Evolutionary conservation across 2,797 vertebrate species (phyloP), one percentile per base, ranked within the genome.

Genomic region (Rhinoraja longicauda): DNA sequence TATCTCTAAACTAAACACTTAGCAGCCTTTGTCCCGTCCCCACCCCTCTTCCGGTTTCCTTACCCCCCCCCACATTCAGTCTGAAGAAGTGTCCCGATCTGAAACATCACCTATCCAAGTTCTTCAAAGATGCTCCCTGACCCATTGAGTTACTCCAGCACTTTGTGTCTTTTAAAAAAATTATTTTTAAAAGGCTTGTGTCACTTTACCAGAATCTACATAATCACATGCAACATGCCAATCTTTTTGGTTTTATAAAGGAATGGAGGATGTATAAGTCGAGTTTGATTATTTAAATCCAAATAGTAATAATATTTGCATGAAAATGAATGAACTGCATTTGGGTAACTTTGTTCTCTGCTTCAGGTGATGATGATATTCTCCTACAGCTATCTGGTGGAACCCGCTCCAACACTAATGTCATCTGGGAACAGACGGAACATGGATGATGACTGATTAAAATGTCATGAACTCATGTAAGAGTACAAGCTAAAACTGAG

Each of bases 321-420:
- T 26, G 26, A 92, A 29, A 57, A 92, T 57, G 24, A 92, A 75
- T 39, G 29, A 26, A 2, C 64, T 90, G 59, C 45, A 45, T 45
- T 45, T 39, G 39, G 26, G 32, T 73, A 29, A 29, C 36, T 36
- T 2, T 91, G 9, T 93, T 24, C 93, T 7, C 10, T 94, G 64
- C 76, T 53, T 1, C 94, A 98, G 97, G 93, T 97, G 17, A 97
- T 97, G 97, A 93, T 97, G 94, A 94, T 94, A 26, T 94, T 97
- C 75, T 98, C 97, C 0, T 98, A 97, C 6, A 94, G 95, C 0
- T 96, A 96, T 24, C 95, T 98, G 93, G 94, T 97, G 93, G 97
- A 96, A 72, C 96, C 96, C 7, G 57, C 93, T 26, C 90, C 90
- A 29, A 53, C 70, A 26, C 24, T 7, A 70, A 91, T 19, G 7